phyloP scores from a whole-genome alignment of 2,888 invertebrate species.

The Oasisia sp. region DNA sequence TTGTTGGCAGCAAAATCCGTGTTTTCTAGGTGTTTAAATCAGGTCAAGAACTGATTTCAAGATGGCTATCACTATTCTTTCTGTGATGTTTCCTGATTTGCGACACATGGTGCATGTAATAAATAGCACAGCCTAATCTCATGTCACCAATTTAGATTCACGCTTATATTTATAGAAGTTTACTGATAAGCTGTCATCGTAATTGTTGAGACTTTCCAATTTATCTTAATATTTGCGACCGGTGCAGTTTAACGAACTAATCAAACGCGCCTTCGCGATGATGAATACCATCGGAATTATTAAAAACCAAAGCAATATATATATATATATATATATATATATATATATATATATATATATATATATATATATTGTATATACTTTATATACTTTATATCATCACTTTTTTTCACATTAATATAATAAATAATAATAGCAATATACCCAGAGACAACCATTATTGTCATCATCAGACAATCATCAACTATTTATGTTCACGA shows the following conservation, averaged over 20 bases:
- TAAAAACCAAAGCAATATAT: background rate
- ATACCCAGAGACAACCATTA: no score
- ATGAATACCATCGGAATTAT: background rate
- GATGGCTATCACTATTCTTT: no score
- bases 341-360: no score
- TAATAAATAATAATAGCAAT: no score
- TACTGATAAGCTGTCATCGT: background rate
- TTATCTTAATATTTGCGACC: background rate
- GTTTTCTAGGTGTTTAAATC: no score
- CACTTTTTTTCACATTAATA: no score
- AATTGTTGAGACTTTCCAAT: background rate
- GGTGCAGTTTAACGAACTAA: background rate
- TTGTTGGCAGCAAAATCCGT: background rate
- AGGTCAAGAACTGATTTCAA: no score
- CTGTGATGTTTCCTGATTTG: background rate
- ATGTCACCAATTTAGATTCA: background rate
- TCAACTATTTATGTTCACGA: no score
- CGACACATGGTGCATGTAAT: background rate
- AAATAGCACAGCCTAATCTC: background rate
- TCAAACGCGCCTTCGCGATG: background rate
- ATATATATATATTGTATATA: no score
- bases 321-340: background rate
- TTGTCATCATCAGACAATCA: no score
- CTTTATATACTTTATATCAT: no score
- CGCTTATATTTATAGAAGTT: background rate